Evolutionary conservation across 2,888 invertebrate genomes (phyloP), one percentile per base, ranked within the genome.

Genomic region (Ectemnius continuus): DNA sequence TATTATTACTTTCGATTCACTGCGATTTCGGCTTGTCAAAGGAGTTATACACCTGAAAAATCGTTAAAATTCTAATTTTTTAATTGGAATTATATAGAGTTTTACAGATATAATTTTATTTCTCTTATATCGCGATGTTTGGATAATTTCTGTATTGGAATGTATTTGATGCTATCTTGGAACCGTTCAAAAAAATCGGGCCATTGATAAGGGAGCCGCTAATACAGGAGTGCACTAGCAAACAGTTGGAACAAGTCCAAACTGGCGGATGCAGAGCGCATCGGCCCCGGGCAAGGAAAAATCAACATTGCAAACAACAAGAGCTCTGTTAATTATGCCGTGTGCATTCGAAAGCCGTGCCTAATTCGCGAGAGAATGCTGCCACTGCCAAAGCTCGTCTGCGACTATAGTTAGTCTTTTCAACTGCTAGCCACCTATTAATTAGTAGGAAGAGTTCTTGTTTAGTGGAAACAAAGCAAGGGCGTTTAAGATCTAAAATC

Each of bases 241-340:
- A 16, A 52, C 52, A 52, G 52, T 52, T 52, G 52, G 76, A 76
- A 59, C 14, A 61, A 71, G 65, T 76, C 76, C 76, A 76, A 76
- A 71, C 46, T 48, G 60, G 64, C 16, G 52, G 16, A 16, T 52
- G 57, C 67, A 61, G 52, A 61, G 61, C 20, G 46, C 57, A 68
- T 63, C 16, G 13, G 52, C 52, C 16, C n/a, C 8, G 52, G 16
- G 14, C 8, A 11, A 11, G 36, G 11, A 36, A 36, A 61, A 16
- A 56, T 56, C 45, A 66, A 64, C 62, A 52, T 62, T 26, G 61
- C 65, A 62, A 76, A 69, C 68, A 61, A 62, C 76, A 66, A 69
- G 59, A 56, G 72, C 63, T 36, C 76, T 69, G 77, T 83, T 87
- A 87, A 87, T 86, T 85, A 82, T 78, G 78, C 79, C 64, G 76